Base-by-base conservation (phyloP, 2,888 invertebrate species). In the Leptinotarsa haldemani region DNA sequence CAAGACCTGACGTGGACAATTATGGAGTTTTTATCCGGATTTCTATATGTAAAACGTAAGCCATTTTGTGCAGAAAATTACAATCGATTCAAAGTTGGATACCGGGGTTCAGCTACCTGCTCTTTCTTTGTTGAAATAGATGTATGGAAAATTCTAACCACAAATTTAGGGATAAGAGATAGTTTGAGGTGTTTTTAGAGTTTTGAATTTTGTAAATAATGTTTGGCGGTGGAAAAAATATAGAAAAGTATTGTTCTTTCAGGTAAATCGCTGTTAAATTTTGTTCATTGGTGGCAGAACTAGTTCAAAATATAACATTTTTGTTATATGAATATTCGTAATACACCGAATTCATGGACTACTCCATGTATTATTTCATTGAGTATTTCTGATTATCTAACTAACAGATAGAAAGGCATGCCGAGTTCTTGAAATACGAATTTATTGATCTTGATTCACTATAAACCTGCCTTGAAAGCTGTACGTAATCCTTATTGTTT, bases 381-480 rank as follows among this genome's bases (percentile, higher is more conserved):
- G 40, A 40, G 40, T 50, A n/a, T 61, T 61, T 61, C 61, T 25
- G 40, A 7, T 30, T 61, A 61, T n/a, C 7, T 40, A 61, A 61
- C 7, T 40, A 61, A 61, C 30, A 16, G 61, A 61, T 30, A 61
- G 61, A 61, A 61, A 61, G 40, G 61, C 30, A 30, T 30, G 30
- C n/a, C 61, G n/a, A 61, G 9, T 61, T n/a, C 30, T 40, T 30
- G 3, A 61, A 12, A 20, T 25, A 13, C 15, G 56, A 56, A 25
- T 56, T 15, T 22, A 61, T 61, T 30, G 18, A 61, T 40, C 30
- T 61, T 40, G 61, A 25, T n/a, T 30, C 56, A 56, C 13, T 22
- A 56, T 25, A 56, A 56, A 22, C 3, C 22, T 25, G 13, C 12
- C 2, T 56, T 56, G 22, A 56, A 20, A 20, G 56, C 22, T 56